Evolutionary conservation across 1,140 invertebrate species (phyloP).

Genomic region (Papilio dardanus): DNA sequence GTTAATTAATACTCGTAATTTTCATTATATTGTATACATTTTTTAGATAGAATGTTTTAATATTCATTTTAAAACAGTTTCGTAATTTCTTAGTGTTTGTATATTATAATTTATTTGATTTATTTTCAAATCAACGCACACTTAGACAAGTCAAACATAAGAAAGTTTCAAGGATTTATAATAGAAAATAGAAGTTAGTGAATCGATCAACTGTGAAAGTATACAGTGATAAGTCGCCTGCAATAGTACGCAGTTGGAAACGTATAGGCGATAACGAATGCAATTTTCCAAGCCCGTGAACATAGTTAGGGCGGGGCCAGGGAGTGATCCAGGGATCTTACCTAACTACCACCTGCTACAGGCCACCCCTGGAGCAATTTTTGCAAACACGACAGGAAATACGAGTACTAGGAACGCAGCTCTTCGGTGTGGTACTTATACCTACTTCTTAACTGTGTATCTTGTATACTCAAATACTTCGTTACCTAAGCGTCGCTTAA

Average conservation of each 20-base stretch:
- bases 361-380: conserved; percentile 24
- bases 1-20: neutral
- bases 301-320: conserved; percentile 71
- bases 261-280: conserved; percentile 80
- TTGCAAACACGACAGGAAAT: conserved; percentile 24
- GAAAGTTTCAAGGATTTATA: neutral
- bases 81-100: no score
- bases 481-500: no score
- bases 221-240: conserved; percentile 17
- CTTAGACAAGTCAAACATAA: neutral
- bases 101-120: no score
- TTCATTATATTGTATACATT: neutral
- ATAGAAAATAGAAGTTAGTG: neutral
- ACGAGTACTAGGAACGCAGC: neutral
- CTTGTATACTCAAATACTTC: no score
- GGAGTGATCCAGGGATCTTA: conserved; percentile 52
- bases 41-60: neutral
- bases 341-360: conserved; percentile 55
- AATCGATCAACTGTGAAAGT: neutral
- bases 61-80: no score
- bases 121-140: neutral
- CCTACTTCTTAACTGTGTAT: neutral
- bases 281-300: conserved; percentile 77
- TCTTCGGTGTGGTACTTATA: neutral
- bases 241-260: conserved; percentile 48